Base-by-base conservation (phyloP, 1,140 invertebrate genomes). In the Neelides sp. region DNA sequence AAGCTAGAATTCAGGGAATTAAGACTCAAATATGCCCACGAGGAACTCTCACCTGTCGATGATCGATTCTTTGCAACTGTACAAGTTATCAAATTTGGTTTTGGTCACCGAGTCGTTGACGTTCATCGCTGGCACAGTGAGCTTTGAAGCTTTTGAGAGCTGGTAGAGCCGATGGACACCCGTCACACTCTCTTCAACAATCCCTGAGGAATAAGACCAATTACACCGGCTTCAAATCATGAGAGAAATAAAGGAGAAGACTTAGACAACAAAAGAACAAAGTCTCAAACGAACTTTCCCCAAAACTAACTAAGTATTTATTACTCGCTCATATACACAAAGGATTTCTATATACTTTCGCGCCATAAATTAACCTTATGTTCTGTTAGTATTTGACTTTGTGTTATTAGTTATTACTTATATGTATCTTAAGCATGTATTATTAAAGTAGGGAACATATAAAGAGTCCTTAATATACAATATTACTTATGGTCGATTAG, bases 21-120 rank as follows among this genome's bases (percentile, higher is more conserved):
- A 23, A 5, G 4, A 40, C 41, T 41, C 17, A 28, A 23, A 13
- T 3, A 45, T 41, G 35, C 8, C 43, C 50, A 15, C 53, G 10
- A 2, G 27, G 22, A 10, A 12, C 1, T 73, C 75, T 76, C 70
- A 91, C 86, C 87, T 83, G 68, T 89, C 85, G 61, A 90, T 76
- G 61, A 90, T 85, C 47, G 82, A 85, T 70, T 90, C 85, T 24
- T 85, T 74, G 68, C 89, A 94, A 58, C 85, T 88, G 66, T 94
- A 94, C 20, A 94, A 72, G 70, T 93, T 97, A 66, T 98, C 93
- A 68, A 95, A 97, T 73, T 96, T 97, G n/a, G 90, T 96, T 75
- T 98, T 98, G 0, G 91, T 97, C 7, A 98, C 92, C 20, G 89
- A 94, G 71, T 97, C 93, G 66, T 97, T 97, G 26, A 98, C 91